These are phyloP conservation scores for Harmothoe impar DNA, from an alignment of 2,888 invertebrate species.

Conservation along the genomic window DNA sequence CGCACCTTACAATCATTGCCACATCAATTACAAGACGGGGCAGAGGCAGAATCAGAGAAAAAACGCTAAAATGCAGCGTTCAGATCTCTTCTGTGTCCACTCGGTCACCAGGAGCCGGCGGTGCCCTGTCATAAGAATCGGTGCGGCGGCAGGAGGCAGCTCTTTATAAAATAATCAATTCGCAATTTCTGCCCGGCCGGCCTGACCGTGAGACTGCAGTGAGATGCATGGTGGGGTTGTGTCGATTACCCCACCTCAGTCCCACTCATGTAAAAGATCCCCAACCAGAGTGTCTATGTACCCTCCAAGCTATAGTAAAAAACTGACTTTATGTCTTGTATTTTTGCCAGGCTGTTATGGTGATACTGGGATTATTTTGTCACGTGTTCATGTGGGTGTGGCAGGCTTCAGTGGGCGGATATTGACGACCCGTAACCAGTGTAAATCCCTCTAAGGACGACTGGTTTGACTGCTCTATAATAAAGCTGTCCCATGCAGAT, in stretches of 20 bases:
- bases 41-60: background rate
- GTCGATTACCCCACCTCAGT: background rate
- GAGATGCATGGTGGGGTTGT: background rate
- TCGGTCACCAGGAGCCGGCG: background rate
- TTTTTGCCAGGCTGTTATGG: background rate
- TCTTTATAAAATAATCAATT: slow-evolving; percentile 53
- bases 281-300: background rate
- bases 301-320: background rate
- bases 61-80: background rate
- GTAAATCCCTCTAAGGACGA: background rate
- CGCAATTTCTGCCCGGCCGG: background rate
- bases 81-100: background rate
- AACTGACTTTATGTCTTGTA: background rate
- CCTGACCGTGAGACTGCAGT: background rate
- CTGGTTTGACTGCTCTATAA: background rate
- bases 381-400: background rate
- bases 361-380: slow-evolving; percentile 23
- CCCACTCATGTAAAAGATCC: too few species aligned
- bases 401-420: background rate
- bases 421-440: background rate
- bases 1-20: slow-evolving; percentile 20
- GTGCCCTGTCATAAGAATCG: slow-evolving; percentile 1
- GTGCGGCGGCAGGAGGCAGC: background rate
- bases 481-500: background rate
- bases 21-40: slow-evolving; percentile 31